Conservation (phyloP, 2,113 vertebrate genomes). For the Vireo altiloquus region DNA sequence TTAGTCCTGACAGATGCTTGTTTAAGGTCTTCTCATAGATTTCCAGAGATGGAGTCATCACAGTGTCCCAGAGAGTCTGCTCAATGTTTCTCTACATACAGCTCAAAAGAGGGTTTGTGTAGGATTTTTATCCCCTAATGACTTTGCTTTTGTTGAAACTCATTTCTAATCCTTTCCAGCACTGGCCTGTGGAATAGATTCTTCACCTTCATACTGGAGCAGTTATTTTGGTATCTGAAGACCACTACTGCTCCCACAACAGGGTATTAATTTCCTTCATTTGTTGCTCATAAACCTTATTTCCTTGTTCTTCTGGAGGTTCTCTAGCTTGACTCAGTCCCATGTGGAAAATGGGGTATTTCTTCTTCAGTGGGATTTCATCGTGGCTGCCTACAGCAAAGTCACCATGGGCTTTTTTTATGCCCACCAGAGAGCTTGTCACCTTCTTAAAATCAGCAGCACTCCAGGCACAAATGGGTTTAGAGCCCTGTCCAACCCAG, state of each 20-base stretch:
- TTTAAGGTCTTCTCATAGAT: constrained; percentile 24
- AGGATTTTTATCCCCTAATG: neutral
- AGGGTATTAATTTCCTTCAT: neutral
- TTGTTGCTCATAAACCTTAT: neutral
- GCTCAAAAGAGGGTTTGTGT: neutral
- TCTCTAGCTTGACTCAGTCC: neutral
- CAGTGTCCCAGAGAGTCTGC: neutral
- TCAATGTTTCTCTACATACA: neutral
- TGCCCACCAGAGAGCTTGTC: neutral
- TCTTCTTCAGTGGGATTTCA: neutral
- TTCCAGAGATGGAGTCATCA: neutral
- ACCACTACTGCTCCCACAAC: neutral
- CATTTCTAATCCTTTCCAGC: neutral
- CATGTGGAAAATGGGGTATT: neutral
- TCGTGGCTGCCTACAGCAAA: neutral
- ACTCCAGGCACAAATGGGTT: neutral
- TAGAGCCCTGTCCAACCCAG: neutral
- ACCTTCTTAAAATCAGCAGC: neutral
- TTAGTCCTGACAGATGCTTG: neutral
- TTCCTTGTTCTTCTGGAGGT: neutral
- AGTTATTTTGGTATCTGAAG: neutral
- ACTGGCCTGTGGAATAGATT: neutral
- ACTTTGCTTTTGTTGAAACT: neutral
- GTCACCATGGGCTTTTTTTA: neutral
- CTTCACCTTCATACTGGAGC: neutral